These are phyloP conservation scores for Gryllus bimaculatus DNA, from an alignment of 1,140 invertebrate genomes.

Conservation along the genomic window DNA sequence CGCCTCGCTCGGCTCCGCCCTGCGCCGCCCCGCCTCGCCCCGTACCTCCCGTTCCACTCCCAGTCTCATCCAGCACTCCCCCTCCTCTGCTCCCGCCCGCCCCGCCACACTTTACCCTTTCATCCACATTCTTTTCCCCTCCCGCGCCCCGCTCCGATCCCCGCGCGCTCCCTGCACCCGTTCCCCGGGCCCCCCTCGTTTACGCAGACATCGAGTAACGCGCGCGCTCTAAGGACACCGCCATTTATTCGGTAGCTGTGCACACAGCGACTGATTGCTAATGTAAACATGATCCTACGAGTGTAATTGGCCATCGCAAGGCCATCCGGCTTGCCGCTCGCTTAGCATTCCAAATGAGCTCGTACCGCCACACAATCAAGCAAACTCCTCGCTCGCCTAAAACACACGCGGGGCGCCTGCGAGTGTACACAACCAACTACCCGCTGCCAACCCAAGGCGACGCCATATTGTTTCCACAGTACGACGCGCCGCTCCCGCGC, in stretches of 20 bases:
- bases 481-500: not conserved
- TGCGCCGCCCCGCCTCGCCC: too few species aligned
- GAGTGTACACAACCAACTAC: not conserved
- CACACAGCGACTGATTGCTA: conserved; percentile 3
- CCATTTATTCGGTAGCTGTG: conserved; percentile 3
- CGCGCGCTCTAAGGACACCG: not conserved
- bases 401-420: not conserved
- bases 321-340: not conserved
- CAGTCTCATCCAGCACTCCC: not conserved
- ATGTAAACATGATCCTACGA: conserved; percentile 4
- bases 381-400: not conserved
- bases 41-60: not conserved
- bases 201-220: not conserved
- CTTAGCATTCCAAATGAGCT: conserved; percentile 4
- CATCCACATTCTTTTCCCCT: too few species aligned
- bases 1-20: too few species aligned
- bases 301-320: not conserved
- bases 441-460: not conserved
- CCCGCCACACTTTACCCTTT: not conserved
- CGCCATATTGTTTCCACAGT: not conserved
- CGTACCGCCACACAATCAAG: not conserved
- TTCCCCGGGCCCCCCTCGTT: not conserved
- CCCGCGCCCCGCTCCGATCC: too few species aligned
- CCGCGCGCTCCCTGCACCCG: too few species aligned
- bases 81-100: not conserved